Percentiles rank a stretch among this genome's conserved stretches.
These are phyloP conservation scores for Mantis religiosa DNA, from an alignment of 2,888 invertebrate species.

Conservation along the genomic window DNA sequence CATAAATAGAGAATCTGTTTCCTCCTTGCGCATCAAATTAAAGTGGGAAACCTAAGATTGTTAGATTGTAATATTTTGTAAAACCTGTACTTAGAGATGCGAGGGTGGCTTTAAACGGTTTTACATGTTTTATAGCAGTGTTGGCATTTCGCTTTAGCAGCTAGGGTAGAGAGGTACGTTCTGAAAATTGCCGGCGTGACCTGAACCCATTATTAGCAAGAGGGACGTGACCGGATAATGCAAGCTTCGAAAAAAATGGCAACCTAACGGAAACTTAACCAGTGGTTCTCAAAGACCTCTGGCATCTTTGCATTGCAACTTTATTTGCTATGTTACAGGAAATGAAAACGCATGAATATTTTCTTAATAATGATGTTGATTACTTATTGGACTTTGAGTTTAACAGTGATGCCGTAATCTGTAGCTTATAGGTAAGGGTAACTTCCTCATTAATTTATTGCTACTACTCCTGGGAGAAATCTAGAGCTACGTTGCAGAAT, in stretches of 20 bases:
- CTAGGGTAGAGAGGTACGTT: background rate
- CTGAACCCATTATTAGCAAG: conserved; percentile 5
- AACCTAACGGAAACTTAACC: background rate
- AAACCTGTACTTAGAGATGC: background rate
- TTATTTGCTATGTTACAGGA: too few species aligned
- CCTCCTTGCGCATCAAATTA: background rate
- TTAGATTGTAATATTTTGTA: background rate
- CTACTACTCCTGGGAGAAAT: too few species aligned
- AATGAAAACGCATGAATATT: too few species aligned
- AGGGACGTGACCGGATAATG: background rate
- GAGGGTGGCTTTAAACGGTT: background rate
- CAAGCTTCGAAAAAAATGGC: background rate
- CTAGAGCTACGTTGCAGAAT: too few species aligned
- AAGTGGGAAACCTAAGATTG: background rate
- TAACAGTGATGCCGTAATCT: too few species aligned
- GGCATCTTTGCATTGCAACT: too few species aligned
- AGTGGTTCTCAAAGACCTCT: background rate
- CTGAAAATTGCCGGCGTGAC: conserved; percentile 3
- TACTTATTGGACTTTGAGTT: too few species aligned
- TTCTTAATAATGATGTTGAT: too few species aligned
- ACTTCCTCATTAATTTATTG: too few species aligned
- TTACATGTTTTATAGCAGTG: background rate
- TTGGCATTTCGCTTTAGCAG: background rate
- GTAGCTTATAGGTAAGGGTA: too few species aligned
- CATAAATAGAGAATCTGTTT: background rate